phyloP scores from a whole-genome alignment of 2,888 invertebrate species.

The Tipula unca region DNA sequence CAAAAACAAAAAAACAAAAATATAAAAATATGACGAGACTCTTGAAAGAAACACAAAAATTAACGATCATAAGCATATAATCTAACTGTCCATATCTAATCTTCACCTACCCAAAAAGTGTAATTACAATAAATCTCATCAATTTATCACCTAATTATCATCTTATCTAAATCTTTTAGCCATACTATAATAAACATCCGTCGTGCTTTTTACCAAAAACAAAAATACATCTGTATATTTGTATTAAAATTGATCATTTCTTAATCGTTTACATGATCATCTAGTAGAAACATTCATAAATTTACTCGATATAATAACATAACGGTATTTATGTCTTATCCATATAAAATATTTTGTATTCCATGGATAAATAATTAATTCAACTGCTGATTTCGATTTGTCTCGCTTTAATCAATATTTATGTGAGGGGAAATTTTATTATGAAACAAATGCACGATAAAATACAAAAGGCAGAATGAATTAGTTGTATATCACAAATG shows the following conservation, averaged over 20 bases:
- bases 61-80: conserved; percentile 1
- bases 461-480: neutral
- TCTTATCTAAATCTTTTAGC: neutral
- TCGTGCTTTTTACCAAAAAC: neutral
- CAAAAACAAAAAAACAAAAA: too few relatives aligned
- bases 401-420: neutral
- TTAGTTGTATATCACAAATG: neutral
- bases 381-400: neutral
- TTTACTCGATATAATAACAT: neutral
- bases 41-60: neutral
- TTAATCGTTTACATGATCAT: neutral
- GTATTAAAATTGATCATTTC: neutral
- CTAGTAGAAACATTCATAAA: neutral
- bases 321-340: neutral
- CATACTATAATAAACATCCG: neutral
- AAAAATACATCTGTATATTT: neutral
- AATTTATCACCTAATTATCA: conserved; percentile 8
- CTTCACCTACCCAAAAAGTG: neutral
- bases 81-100: conserved; percentile 2
- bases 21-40: neutral
- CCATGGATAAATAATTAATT: neutral
- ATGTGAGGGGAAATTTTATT: neutral
- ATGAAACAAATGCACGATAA: neutral
- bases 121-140: neutral
- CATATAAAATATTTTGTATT: neutral